Percentiles rank a stretch among this genome's conserved stretches.
Evolutionary conservation across 2,888 invertebrate genomes (phyloP).

Genomic region (Malacosoma neustria): DNA sequence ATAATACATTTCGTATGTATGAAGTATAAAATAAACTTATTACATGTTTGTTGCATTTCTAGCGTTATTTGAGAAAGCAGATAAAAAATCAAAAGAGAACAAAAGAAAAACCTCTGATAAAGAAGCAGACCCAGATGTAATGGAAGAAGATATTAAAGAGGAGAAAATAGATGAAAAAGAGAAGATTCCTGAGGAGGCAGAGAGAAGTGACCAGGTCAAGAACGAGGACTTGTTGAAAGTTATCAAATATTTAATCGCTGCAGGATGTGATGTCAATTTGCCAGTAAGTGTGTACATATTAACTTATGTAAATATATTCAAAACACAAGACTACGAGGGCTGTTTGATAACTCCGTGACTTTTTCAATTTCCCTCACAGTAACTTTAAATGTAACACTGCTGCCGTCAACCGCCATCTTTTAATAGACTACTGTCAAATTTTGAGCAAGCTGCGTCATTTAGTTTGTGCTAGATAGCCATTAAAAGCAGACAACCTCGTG

Average conservation of each 20-base stretch:
- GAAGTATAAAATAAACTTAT: no score
- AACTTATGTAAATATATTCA: not conserved
- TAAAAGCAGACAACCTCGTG: no score
- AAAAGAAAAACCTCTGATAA: conserved; percentile 10
- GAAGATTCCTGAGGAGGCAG: conserved; percentile 16
- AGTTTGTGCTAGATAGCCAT: no score
- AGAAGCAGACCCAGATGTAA: conserved; percentile 12
- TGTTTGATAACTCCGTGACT: no score
- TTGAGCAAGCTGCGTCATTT: no score
- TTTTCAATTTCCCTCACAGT: no score
- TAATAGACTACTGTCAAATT: no score
- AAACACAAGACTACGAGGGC: not conserved
- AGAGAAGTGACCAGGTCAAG: conserved; percentile 17
- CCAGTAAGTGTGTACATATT: conserved; percentile 65
- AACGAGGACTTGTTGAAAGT: conserved; percentile 50
- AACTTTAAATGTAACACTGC: no score
- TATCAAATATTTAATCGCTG: conserved; percentile 82
- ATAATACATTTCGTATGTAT: no score
- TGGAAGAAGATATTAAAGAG: conserved; percentile 15
- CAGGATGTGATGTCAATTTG: conserved; percentile 84
- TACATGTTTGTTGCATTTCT: conserved; percentile 20
- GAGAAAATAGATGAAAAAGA: conserved; percentile 16
- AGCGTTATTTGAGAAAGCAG: conserved; percentile 42
- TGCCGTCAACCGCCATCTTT: no score
- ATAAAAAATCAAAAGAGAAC: conserved; percentile 19